Evolutionary conservation across 2,888 invertebrate genomes (phyloP), one percentile per base, ranked within the genome.

Genomic region (Drosophila atripex): DNA sequence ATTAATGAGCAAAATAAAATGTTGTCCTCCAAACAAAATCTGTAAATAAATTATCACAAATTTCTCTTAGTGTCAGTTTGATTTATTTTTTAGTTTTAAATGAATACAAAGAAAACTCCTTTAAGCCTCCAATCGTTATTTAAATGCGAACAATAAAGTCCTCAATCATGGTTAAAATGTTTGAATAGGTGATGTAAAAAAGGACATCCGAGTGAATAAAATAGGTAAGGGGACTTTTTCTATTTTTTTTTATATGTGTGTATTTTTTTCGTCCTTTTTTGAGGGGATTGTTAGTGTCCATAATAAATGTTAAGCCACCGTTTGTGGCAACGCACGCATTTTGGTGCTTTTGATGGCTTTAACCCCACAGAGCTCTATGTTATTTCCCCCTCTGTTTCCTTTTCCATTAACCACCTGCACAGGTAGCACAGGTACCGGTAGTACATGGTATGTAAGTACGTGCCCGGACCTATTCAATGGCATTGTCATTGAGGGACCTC

Each of bases 261-360:
- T 25, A 25, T 25, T 25, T 28, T 28, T 9, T 28, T 28, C 9
- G 28, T 9, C 28, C 28, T 28, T 28, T 25, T 28, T 28, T 9
- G 12, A 14, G 38, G 8, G 38, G 6, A 8, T 16, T 18, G 16
- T 7, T 12, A 21, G 43, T 56, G 60, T 60, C 60, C 60, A 47
- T 58, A 60, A 60, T 47, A 60, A 60, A 60, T 60, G 47, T 60
- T 60, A 30, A 60, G 60, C 60, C 56, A 46, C 32, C 46, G 45
- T 30, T 60, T 60, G 59, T 56, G 59, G 56, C 56, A 46, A 58
- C 39, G 60, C 60, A 60, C 58, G 60, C 60, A 60, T 58, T 60
- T 30, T n/a, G 58, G 39, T 38, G 30, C 63, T 46, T 63, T 63
- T 18, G 38, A 14, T 30, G 63, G 45, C 61, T 57, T 18, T 35